Base-by-base conservation (phyloP, 2,888 invertebrate species). In the Drosophila setosimentum region DNA sequence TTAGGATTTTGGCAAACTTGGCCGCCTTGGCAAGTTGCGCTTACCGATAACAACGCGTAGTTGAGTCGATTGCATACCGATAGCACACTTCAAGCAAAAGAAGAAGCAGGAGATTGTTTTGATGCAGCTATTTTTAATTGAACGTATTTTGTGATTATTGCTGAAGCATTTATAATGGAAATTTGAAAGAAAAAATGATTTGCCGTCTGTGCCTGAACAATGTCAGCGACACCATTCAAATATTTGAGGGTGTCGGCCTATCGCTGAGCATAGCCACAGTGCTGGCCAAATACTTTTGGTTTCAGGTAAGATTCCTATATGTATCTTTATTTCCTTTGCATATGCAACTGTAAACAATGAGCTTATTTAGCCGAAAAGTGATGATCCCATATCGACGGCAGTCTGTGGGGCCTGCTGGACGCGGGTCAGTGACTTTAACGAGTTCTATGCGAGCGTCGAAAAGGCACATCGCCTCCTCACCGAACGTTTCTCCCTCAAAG, bases 201-300 rank as follows among this genome's bases (percentile, higher is more conserved):
- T 93, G 92, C 81, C 90, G 92, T 45, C 77, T 93, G 71, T 93
- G 92, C 68, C 80, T 93, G 24, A 90, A 92, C 59, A 91, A 87
- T 77, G 82, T 84, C n/a, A 73, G 77, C 27, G 90, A 92, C 57
- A 84, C 90, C 13, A 88, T 93, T 54, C 80, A 91, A 33, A 92
- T 93, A 69, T 93, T 93, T 58, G 91, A 90, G 45, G 85, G 76
- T 45, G 76, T 84, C 30, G 92, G 92, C 3, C 50, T 77, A 5
- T 82, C 91, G 18, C 70, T 91, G 5, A 90, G 91, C 71, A 89
- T 92, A n/a, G 88, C 92, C 2, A 66, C 67, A 3, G 81, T 92
- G 40, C 72, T 93, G 30, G 80, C 82, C 40, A 92, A 93, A 75
- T 91, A 93, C 70, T 93, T 93, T 80, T 93, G 93, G 92, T 93